Conservation (phyloP, 2,888 invertebrate species). For the Siphonodentalium dalli region DNA sequence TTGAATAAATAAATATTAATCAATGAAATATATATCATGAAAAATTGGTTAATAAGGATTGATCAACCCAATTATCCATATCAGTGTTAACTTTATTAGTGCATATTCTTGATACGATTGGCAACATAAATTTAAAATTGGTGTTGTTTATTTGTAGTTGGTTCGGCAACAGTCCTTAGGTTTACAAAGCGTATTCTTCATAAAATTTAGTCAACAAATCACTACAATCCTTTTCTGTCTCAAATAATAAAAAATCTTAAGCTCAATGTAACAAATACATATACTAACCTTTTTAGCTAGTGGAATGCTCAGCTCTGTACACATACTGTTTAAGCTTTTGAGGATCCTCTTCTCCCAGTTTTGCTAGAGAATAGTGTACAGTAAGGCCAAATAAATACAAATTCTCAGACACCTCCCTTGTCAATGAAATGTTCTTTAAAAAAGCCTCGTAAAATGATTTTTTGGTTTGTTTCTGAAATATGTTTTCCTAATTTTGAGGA, state of each 20-base stretch:
- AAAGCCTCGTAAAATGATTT: not conserved
- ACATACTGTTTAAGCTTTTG: conserved; percentile 95
- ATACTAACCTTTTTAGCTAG: conserved; percentile 66
- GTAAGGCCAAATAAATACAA: too few relatives aligned
- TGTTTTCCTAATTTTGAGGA: not conserved
- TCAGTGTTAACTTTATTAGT: too few relatives aligned
- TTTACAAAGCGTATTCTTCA: too few relatives aligned
- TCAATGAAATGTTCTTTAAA: not conserved
- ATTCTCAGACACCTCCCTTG: not conserved
- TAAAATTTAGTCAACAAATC: too few relatives aligned
- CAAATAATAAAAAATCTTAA: conserved; percentile 1
- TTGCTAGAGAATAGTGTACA: conserved; percentile 45
- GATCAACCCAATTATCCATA: too few relatives aligned
- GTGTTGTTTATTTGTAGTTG: too few relatives aligned
- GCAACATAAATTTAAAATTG: too few relatives aligned
- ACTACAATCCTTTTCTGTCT: not conserved
- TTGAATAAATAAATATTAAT: too few relatives aligned
- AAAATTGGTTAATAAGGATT: too few relatives aligned
- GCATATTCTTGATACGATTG: too few relatives aligned
- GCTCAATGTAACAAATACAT: not conserved
- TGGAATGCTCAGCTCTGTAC: conserved; percentile 85
- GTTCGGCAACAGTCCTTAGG: too few relatives aligned
- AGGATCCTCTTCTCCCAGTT: conserved; percentile 91
- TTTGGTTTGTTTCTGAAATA: not conserved
- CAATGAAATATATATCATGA: too few relatives aligned